These are phyloP conservation scores for Gadopsis bispinosus DNA, from an alignment of 2,797 vertebrate species.

Conservation along the genomic window DNA sequence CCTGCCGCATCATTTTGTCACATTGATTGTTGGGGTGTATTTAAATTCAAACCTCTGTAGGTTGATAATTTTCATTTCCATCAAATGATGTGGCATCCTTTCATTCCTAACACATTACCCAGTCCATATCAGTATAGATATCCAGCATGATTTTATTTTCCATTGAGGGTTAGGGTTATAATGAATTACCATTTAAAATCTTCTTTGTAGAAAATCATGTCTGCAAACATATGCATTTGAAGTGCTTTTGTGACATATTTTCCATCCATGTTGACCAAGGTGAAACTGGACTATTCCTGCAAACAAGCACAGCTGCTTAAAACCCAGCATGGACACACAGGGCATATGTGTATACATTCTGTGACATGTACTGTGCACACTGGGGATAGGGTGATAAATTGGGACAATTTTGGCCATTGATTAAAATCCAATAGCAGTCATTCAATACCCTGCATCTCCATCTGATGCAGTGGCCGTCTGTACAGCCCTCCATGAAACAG, in stretches of 20 bases:
- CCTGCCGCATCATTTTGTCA: too few species aligned
- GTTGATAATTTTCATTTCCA: too few species aligned
- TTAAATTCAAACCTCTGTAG: too few species aligned
- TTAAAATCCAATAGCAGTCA: constrained; percentile 46
- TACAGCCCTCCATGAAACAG: background rate
- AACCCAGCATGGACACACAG: background rate
- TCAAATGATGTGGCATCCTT: too few species aligned
- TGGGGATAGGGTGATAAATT: constrained; percentile 27
- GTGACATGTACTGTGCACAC: constrained; percentile 23
- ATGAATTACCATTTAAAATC: background rate
- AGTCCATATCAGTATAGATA: too few species aligned
- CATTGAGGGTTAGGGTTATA: too few species aligned
- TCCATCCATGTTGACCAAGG: background rate
- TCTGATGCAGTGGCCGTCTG: background rate
- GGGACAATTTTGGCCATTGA: constrained; percentile 33
- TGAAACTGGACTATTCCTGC: background rate
- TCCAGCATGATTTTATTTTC: too few species aligned
- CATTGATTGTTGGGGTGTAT: too few species aligned
- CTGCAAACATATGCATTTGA: background rate
- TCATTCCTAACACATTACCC: too few species aligned
- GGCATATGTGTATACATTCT: background rate
- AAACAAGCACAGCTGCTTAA: background rate
- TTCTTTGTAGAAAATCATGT: background rate
- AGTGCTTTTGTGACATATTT: background rate
- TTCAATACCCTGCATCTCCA: constrained; percentile 40